Base-by-base conservation (phyloP, 2,797 vertebrate genomes). In the Eulemur coronatus region DNA sequence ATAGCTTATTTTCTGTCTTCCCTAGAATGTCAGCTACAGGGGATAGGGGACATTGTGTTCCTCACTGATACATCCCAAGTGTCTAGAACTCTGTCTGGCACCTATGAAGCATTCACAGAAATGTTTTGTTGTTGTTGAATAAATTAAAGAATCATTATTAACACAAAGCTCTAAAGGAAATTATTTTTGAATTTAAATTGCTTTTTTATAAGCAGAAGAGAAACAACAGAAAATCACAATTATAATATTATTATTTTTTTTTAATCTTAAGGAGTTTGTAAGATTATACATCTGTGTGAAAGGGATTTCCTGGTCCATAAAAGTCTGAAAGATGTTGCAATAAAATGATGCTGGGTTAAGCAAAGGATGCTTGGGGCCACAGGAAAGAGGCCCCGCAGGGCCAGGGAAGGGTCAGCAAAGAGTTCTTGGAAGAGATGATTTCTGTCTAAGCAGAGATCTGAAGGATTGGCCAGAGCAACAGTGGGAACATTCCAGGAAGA, bases 201-300 rank as follows among this genome's bases (percentile, higher is more conserved):
- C 43, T 93, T 91, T 73, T 80, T 97, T 79, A 63, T 57, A 67
- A 61, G 73, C 43, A 75, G 84, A 92, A 92, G 67, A 94, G 46
- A 94, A 91, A 85, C 28, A 79, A 76, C 20, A 46, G n/a, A 69
- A 86, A 94, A 69, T 61, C 78, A 88, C 33, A 65, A 48, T 43
- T 30, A n/a, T 35, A 30, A 63, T 91, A 75, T 85, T 59, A 59
- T 48, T 67, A 33, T 15, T 55, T 2, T 38, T 38, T 79, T 84
- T 87, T 69, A 5, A 57, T 69, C 35, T 46, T 55, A 69, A 90
- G 75, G n/a, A 20, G 28, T 73, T 46, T n/a, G 35, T 35, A 48
- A 61, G 52, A 61, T 76, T 48, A 43, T 20, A 22, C 38, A 79
- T 78, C 18, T 7, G 38, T 5, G 30, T 50, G 65, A 65, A 84